These are phyloP conservation scores for Eristalis arbustorum DNA, from an alignment of 2,888 invertebrate species.

Conservation along the genomic window DNA sequence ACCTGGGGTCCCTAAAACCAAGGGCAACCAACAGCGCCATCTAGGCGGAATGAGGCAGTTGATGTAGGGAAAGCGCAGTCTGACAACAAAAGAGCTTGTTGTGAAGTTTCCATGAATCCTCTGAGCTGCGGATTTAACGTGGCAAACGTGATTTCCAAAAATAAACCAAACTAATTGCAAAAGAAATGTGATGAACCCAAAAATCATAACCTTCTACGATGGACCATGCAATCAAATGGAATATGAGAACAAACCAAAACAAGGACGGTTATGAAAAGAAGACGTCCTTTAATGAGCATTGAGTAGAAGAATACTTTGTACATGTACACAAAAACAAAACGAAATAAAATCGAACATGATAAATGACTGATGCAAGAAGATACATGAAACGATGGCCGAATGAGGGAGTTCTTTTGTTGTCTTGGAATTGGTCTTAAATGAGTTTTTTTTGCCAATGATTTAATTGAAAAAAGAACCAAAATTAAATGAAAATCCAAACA, in stretches of 20 bases:
- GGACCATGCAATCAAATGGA: constrained; percentile 40
- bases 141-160: constrained; percentile 4
- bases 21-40: too few species aligned
- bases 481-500: not conserved
- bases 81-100: too few species aligned
- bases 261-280: constrained; percentile 10
- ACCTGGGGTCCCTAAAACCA: too few species aligned
- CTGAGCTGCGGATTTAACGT: not conserved
- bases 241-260: constrained; percentile 2
- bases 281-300: not conserved
- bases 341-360: constrained; percentile 14
- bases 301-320: not conserved
- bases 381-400: constrained; percentile 29
- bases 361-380: constrained; percentile 56
- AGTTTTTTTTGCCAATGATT: constrained; percentile 28
- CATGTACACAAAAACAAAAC: not conserved
- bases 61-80: too few species aligned
- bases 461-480: not conserved
- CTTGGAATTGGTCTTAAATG: constrained; percentile 23
- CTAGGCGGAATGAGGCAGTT: too few species aligned
- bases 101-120: too few species aligned
- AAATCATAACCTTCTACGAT: constrained; percentile 22
- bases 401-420: constrained; percentile 9
- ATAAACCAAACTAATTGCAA: constrained; percentile 7
- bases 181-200: constrained; percentile 21